A percentile compares a stretch with the other conserved stretches of the same genome.
phyloP scores from a whole-genome alignment of 2,113 vertebrate species.

The Lanius ludovicianus region DNA sequence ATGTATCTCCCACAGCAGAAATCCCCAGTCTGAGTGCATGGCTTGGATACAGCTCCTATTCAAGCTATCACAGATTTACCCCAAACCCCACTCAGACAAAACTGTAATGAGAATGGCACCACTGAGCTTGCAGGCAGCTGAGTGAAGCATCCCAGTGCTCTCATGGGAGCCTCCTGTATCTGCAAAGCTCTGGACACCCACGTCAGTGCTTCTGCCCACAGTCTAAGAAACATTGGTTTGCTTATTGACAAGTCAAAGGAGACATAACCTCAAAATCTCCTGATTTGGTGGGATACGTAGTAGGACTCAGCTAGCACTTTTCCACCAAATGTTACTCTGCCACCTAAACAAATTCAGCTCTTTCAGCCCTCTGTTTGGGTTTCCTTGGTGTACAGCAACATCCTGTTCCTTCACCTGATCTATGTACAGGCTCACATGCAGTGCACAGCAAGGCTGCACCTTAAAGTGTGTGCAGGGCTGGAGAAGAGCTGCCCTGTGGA shows the following conservation, averaged over 20 bases:
- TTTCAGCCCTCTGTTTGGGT: not conserved
- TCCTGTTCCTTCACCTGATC: not conserved
- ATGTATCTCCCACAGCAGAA: not conserved
- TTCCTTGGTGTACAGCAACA: not conserved
- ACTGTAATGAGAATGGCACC: not conserved
- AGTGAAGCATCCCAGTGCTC: not conserved
- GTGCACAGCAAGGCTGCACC: not conserved
- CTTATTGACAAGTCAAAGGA: not conserved
- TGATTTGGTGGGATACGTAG: not conserved
- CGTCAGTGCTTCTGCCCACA: rapidly evolving
- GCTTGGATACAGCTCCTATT: not conserved
- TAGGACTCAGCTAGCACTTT: not conserved
- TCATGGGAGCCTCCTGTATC: not conserved
- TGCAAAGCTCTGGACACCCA: not conserved
- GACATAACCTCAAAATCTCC: not conserved
- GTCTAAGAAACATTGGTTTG: not conserved
- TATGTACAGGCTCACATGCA: not conserved
- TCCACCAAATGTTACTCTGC: not conserved
- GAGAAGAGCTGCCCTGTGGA: not conserved
- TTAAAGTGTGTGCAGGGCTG: rapidly evolving
- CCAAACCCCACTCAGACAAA: not conserved
- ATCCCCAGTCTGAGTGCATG: not conserved
- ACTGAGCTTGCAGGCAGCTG: not conserved
- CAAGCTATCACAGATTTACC: not conserved
- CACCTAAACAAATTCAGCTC: not conserved